Evolutionary conservation across 37 sponge, comb jelly and placozoan genomes (phyloP), one percentile per base, ranked within the genome.

Genomic region (Dysidea cf. avara): DNA sequence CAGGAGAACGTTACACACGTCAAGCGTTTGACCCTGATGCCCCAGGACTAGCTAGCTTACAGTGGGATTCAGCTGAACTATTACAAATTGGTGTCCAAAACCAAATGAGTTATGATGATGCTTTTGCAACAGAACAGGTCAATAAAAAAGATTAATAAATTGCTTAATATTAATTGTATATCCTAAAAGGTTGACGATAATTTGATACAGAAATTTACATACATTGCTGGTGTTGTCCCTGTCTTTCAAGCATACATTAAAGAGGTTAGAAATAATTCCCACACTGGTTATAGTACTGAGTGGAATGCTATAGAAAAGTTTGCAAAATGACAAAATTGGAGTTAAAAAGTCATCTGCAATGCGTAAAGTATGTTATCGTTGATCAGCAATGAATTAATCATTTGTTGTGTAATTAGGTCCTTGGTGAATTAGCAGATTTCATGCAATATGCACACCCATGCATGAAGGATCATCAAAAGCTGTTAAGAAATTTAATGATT

Each of bases 11-110:
- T 31, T 78, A 85, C n/a, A 24, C 37, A 35, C 33, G 68, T 48
- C 50, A 34, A 30, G 36, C 53, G 18, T 77, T 66, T 47, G 29
- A 85, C 24, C 50, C 66, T 2, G 51, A 58, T n/a, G 79, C 58
- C 18, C 20, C 61, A 51, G 77, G 79, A 1, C 65, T 87, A 68
- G 61, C 50, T 29, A 69, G 68, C 21, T 56, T 87, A 37, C 47
- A 67, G 46, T 87, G 88, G 88, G 88, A 87, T 69, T 32, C 50
- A 56, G 88, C 88, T 21, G 82, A 77, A 40, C 59, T 87, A 36
- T 76, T 30, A 46, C 28, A 64, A 61, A 79, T 77, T 16, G 52
- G 68, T n/a, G 37, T 9, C n/a, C 7, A 36, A 7, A 63, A 3
- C 31, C 29, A 18, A 11, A 82, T 76, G 83, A 74, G 56, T 58